Percentiles rank a stretch among this genome's conserved stretches.
Conservation (phyloP, 2,113 vertebrate species). For the Myotis yumanensis region DNA sequence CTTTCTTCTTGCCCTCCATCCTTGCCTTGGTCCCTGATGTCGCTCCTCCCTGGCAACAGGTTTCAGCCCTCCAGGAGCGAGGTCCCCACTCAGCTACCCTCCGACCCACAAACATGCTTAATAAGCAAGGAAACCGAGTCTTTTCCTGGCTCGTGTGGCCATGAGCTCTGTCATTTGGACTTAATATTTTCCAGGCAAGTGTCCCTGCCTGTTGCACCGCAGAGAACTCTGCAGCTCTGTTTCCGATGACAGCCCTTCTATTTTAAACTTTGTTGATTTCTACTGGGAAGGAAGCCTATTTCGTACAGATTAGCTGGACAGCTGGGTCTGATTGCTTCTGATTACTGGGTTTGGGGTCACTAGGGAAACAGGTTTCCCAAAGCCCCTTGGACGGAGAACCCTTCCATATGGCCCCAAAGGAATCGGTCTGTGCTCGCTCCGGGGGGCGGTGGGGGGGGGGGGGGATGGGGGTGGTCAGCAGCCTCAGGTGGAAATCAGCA, state of each 20-base stretch:
- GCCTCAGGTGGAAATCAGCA: slow-evolving; percentile 78
- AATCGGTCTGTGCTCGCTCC: slow-evolving; percentile 50
- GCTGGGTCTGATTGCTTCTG: slow-evolving; percentile 72
- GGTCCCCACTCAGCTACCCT: slow-evolving; percentile 43
- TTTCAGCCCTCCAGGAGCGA: slow-evolving; percentile 17
- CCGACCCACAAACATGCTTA: slow-evolving; percentile 62
- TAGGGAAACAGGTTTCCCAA: slow-evolving; percentile 58
- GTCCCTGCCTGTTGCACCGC: slow-evolving; percentile 58
- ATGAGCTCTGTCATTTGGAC: slow-evolving; percentile 45
- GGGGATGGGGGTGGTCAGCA: slow-evolving; percentile 68
- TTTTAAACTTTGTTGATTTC: slow-evolving; percentile 72
- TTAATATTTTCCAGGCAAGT: slow-evolving; percentile 67
- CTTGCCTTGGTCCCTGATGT: background rate
- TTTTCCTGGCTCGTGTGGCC: slow-evolving; percentile 44
- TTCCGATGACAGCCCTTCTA: slow-evolving; percentile 64
- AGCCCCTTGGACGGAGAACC: slow-evolving; percentile 63
- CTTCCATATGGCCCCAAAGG: slow-evolving; percentile 41
- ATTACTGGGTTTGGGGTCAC: slow-evolving; percentile 55
- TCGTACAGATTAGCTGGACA: slow-evolving; percentile 66
- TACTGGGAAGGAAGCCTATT: slow-evolving; percentile 70
- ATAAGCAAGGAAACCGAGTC: slow-evolving; percentile 48
- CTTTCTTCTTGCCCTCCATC: slow-evolving; percentile 14
- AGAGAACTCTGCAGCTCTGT: slow-evolving; percentile 65
- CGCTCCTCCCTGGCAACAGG: slow-evolving; percentile 40
- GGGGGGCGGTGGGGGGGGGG: background rate